Percentiles rank a stretch among this genome's conserved stretches.
Evolutionary conservation across 2,888 invertebrate species (phyloP).

Genomic region (Ethmia dodecea): DNA sequence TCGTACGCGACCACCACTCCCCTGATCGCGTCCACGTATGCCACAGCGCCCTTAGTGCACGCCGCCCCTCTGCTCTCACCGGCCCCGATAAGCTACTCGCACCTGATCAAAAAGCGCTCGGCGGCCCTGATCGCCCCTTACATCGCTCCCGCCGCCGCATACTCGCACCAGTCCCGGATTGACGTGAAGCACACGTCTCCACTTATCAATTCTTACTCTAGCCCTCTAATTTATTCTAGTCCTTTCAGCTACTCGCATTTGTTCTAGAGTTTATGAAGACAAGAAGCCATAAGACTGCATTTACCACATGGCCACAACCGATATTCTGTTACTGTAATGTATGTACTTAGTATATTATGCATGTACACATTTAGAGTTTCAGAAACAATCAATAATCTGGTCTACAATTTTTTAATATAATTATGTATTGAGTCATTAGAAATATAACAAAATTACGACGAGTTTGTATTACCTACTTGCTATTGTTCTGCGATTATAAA

Average conservation of each 20-base stretch:
- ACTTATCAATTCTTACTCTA: constrained; percentile 28
- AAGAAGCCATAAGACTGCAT: too few relatives aligned
- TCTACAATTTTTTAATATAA: too few relatives aligned
- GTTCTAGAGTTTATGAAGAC: too few relatives aligned
- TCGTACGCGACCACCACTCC: constrained; percentile 12
- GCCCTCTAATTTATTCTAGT: constrained; percentile 25
- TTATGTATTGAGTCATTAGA: too few relatives aligned
- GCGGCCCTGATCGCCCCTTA: constrained; percentile 14
- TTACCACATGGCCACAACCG: too few relatives aligned
- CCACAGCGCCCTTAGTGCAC: constrained; percentile 16
- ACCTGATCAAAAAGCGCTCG: constrained; percentile 24
- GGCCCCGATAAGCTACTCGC: constrained; percentile 19
- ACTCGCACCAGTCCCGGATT: constrained; percentile 39
- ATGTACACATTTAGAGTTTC: too few relatives aligned
- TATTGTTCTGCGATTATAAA: too few relatives aligned
- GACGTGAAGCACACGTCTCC: constrained; percentile 34
- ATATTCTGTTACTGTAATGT: too few relatives aligned
- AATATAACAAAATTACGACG: too few relatives aligned
- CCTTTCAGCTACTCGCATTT: constrained; percentile 22
- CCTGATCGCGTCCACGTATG: constrained; percentile 16
- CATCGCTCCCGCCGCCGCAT: constrained; percentile 31
- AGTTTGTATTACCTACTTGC: too few relatives aligned
- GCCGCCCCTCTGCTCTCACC: constrained; percentile 10
- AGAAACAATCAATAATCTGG: too few relatives aligned
- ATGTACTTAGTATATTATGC: too few relatives aligned